Evolutionary conservation across 2,113 vertebrate genomes (phyloP).

Genomic region (Scatophagus argus): DNA sequence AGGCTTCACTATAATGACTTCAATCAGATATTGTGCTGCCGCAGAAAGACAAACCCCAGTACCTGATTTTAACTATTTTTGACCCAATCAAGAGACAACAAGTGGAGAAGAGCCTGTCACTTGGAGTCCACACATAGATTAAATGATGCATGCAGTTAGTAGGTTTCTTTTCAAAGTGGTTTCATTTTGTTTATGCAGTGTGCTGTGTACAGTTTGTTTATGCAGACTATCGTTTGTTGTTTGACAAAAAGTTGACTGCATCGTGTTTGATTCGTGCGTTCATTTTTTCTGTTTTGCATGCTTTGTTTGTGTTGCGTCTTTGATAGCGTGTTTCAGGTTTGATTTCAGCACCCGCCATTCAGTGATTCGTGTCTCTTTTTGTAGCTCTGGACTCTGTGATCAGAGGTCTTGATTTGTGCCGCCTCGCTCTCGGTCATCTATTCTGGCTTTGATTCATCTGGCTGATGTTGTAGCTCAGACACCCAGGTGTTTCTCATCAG

Average conservation of each 20-base stretch:
- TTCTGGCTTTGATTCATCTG: constrained; percentile 71
- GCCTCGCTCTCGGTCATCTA: constrained; percentile 57
- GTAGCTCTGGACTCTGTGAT: constrained; percentile 36
- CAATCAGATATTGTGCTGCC: constrained; percentile 25
- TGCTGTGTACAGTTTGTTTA: constrained; percentile 15
- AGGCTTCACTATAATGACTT: constrained; percentile 37
- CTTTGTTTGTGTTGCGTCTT: constrained; percentile 33
- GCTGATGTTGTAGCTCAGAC: constrained; percentile 64
- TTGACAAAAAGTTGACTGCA: constrained; percentile 45
- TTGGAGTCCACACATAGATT: constrained; percentile 36
- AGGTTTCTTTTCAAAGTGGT: constrained; percentile 31
- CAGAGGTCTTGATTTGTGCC: constrained; percentile 53
- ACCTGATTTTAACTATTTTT: constrained; percentile 52
- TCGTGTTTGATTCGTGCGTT: constrained; percentile 46
- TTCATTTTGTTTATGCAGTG: constrained; percentile 41
- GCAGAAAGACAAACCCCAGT: constrained; percentile 27
- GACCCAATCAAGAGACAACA: constrained; percentile 19
- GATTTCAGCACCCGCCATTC: constrained; percentile 7
- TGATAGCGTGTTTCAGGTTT: constrained; percentile 40
- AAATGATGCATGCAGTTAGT: constrained; percentile 47
- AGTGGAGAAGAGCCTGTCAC: constrained; percentile 5
- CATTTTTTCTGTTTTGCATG: constrained; percentile 28
- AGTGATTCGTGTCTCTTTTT: constrained; percentile 1
- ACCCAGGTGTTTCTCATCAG: constrained; percentile 83
- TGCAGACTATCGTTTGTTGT: constrained; percentile 28